Conservation (phyloP, 2,888 invertebrate genomes). For the Euspilapteryx auroguttella region DNA sequence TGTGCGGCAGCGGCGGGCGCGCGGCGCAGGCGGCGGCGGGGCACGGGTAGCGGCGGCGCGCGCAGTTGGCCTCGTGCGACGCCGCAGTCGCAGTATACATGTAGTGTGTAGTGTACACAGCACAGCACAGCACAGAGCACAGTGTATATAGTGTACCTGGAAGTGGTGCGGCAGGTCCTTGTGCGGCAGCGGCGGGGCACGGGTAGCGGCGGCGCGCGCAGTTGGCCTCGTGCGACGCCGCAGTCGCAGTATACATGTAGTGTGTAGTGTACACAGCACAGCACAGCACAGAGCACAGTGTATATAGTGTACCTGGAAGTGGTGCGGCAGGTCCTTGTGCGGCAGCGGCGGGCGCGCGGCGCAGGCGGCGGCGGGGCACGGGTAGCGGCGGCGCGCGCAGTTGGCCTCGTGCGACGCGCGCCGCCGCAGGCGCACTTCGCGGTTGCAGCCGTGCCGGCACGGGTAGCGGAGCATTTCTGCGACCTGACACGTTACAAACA, state of each 20-base stretch:
- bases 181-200: too few species aligned
- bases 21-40: not conserved
- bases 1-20: not conserved
- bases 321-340: conserved; percentile 4
- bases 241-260: too few species aligned
- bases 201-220: too few species aligned
- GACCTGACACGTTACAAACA: too few species aligned
- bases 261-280: too few species aligned
- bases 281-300: not conserved
- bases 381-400: conserved; percentile 43
- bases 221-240: conserved; percentile 43
- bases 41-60: too few species aligned
- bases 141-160: too few species aligned
- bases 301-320: conserved; percentile 6
- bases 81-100: too few species aligned
- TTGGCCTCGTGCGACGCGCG: conserved; percentile 48
- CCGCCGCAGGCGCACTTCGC: conserved; percentile 34
- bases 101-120: too few species aligned
- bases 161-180: too few species aligned
- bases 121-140: too few species aligned
- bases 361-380: conserved; percentile 44
- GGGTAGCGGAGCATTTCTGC: conserved; percentile 56
- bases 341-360: conserved; percentile 6
- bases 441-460: conserved; percentile 55
- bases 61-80: too few species aligned